Evolutionary conservation across 2,113 vertebrate species (phyloP).

Genomic region (Lathamus discolor): DNA sequence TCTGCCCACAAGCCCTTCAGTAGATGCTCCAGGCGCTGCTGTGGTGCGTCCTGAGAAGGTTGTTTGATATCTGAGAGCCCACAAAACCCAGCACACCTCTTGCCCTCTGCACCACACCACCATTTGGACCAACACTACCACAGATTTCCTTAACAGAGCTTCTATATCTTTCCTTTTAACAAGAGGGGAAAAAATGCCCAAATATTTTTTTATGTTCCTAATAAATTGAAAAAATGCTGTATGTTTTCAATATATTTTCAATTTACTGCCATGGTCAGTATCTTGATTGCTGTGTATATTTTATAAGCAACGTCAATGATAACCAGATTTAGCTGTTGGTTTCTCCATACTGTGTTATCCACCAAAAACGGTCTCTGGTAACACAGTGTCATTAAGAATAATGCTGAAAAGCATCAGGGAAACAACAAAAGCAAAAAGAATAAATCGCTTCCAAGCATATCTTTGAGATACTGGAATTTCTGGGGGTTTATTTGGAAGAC

Average conservation of each 20-base stretch:
- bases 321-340: constrained; percentile 59
- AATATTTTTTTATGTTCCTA: neutral
- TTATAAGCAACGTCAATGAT: constrained; percentile 48
- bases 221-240: constrained; percentile 64
- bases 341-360: neutral
- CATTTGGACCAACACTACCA: neutral
- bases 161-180: constrained; percentile 9
- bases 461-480: neutral
- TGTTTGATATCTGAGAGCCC: neutral
- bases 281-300: constrained; percentile 39
- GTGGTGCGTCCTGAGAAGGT: rapidly evolving
- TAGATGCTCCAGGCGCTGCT: neutral
- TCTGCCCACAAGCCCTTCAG: neutral
- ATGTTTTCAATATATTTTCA: constrained; percentile 68
- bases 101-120: rapidly evolving
- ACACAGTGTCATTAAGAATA: neutral
- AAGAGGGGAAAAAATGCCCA: neutral
- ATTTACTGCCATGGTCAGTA: constrained; percentile 40
- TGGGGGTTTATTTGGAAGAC: neutral
- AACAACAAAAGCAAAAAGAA: neutral
- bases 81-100: neutral
- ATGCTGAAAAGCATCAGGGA: neutral
- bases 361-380: constrained; percentile 25
- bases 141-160: neutral
- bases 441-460: neutral